Conservation (phyloP, 2,797 vertebrate species). For the Pachyuromys duprasi region DNA sequence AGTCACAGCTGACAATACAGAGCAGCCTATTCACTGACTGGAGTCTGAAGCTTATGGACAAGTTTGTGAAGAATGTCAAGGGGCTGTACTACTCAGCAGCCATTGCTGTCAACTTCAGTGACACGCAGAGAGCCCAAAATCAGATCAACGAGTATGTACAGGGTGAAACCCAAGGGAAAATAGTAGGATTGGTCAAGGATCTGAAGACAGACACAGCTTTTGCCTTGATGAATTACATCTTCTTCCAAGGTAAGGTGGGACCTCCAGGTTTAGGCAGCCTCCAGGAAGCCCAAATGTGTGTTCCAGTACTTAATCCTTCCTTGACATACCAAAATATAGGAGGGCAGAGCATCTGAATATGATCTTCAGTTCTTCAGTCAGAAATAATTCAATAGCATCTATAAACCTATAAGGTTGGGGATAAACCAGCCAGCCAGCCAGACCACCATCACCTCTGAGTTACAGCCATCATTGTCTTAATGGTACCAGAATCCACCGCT, state of each 20-base stretch:
- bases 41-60: slow-evolving; percentile 72
- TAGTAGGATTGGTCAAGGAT: slow-evolving; percentile 89
- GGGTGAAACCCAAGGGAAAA: slow-evolving; percentile 90
- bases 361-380: background rate
- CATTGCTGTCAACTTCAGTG: slow-evolving; percentile 87
- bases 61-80: slow-evolving; percentile 53
- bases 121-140: slow-evolving; percentile 83
- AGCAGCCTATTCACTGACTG: slow-evolving; percentile 88
- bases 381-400: background rate
- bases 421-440: background rate
- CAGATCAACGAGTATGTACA: slow-evolving; percentile 91
- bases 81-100: slow-evolving; percentile 79
- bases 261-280: too few relatives aligned
- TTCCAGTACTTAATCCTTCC: background rate
- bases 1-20: slow-evolving; percentile 80
- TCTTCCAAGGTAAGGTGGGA: slow-evolving; percentile 89
- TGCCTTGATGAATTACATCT: slow-evolving; percentile 92
- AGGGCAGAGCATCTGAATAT: too few relatives aligned
- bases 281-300: background rate
- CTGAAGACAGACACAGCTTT: slow-evolving; percentile 87
- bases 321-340: background rate
- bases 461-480: background rate
- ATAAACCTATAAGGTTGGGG: too few relatives aligned
- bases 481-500: too few relatives aligned
- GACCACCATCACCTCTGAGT: background rate